These are phyloP conservation scores for Rhyacophila evoluta DNA, from an alignment of 2,888 invertebrate genomes.

Conservation along the genomic window DNA sequence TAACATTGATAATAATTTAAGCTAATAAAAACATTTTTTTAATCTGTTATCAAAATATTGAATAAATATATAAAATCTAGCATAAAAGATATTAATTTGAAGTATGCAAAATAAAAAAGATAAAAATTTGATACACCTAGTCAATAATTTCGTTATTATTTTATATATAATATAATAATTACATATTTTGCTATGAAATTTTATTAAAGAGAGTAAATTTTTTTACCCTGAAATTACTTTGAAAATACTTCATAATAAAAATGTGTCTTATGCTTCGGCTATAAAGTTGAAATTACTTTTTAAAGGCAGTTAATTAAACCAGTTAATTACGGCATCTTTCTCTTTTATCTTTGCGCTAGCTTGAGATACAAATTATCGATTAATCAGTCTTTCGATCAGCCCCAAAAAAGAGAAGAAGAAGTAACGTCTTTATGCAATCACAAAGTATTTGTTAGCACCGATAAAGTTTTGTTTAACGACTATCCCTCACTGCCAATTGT, in stretches of 20 bases:
- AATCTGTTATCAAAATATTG: too few relatives aligned
- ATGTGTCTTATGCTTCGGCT: neutral
- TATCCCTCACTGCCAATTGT: slow-evolving; percentile 18
- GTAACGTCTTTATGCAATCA: slow-evolving; percentile 24
- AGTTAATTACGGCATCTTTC: neutral
- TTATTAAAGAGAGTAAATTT: too few relatives aligned
- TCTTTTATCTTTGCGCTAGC: neutral
- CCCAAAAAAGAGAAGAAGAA: neutral
- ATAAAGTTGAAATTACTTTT: slow-evolving; percentile 5
- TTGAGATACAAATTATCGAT: slow-evolving; percentile 1
- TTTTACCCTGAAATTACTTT: too few relatives aligned
- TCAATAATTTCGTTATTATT: too few relatives aligned
- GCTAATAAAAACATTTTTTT: too few relatives aligned
- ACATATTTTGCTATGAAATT: too few relatives aligned
- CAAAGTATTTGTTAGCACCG: slow-evolving; percentile 19
- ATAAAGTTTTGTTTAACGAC: slow-evolving; percentile 21
- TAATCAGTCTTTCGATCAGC: slow-evolving; percentile 9
- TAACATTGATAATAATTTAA: too few relatives aligned
- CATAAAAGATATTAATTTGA: too few relatives aligned
- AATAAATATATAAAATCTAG: too few relatives aligned
- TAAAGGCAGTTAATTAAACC: slow-evolving; percentile 13
- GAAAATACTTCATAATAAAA: neutral
- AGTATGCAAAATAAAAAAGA: too few relatives aligned
- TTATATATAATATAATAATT: too few relatives aligned
- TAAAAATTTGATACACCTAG: too few relatives aligned